Conservation (phyloP, 2,113 vertebrate genomes). For the Anguilla japonica region DNA sequence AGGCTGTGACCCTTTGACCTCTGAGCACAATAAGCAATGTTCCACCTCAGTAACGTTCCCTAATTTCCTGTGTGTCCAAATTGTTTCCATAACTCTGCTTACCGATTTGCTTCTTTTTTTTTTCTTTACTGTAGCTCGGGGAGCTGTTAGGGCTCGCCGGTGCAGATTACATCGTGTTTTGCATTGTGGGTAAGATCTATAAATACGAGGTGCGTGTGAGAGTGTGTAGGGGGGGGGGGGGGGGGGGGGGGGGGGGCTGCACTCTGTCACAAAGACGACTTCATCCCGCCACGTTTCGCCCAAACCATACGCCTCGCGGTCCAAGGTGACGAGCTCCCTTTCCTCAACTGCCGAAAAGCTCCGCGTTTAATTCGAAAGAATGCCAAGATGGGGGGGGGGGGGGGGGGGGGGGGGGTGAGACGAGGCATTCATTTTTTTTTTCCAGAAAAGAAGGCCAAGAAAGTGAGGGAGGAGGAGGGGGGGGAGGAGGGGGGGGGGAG, state of each 20-base stretch:
- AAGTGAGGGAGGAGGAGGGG: background rate
- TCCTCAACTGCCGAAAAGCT: background rate
- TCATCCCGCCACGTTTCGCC: background rate
- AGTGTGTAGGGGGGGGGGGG: too few relatives aligned
- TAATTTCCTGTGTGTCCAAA: constrained; percentile 4
- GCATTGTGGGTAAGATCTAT: background rate
- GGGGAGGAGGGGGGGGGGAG: background rate
- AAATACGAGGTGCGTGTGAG: background rate
- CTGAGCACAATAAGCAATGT: background rate
- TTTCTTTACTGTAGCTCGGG: background rate
- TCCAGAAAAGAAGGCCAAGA: background rate
- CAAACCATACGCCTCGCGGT: background rate
- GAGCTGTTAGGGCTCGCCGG: background rate
- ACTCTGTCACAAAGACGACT: background rate
- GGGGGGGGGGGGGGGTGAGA: background rate
- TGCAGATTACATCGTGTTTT: background rate
- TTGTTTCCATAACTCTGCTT: constrained; percentile 23
- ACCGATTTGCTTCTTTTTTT: constrained; percentile 20
- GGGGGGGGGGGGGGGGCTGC: too few relatives aligned
- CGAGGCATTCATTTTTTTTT: background rate
- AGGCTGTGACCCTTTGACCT: background rate
- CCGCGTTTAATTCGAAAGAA: background rate
- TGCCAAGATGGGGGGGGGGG: background rate
- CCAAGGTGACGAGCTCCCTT: background rate
- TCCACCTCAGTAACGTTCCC: background rate